Percentiles rank a stretch among this genome's conserved stretches.
Evolutionary conservation across 1,140 invertebrate species (phyloP).

Genomic region (fruit fly (Drosophila melanogaster)): DNA sequence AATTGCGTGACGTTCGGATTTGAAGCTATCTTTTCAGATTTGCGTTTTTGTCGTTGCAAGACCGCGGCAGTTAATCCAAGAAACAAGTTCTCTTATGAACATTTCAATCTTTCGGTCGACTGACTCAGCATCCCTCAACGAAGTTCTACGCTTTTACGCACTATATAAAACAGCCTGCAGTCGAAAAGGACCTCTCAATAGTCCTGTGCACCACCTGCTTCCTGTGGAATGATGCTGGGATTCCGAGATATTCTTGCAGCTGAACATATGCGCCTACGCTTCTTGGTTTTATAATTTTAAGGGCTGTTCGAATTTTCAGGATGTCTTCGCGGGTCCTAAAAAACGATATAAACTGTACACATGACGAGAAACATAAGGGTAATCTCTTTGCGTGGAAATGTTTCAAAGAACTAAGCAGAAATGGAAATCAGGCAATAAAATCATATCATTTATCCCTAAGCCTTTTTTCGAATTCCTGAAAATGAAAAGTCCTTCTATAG

Average conservation of each 20-base stretch:
- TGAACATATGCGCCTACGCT: conserved; percentile 39
- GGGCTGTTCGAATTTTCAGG: neutral
- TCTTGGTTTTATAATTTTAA: neutral
- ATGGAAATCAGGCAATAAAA: neutral
- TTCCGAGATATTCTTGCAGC: conserved; percentile 48
- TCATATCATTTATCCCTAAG: neutral
- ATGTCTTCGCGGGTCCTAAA: conserved; percentile 10
- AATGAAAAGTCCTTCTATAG: no score
- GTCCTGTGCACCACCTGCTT: conserved; percentile 51
- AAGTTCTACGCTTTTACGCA: conserved; percentile 42
- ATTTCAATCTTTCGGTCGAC: neutral
- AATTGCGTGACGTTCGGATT: neutral
- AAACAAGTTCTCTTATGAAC: conserved; percentile 28
- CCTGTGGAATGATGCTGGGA: conserved; percentile 41
- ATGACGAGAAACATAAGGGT: neutral
- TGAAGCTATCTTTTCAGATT: conserved; percentile 29
- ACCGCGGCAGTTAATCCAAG: conserved; percentile 9
- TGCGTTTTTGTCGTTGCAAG: neutral
- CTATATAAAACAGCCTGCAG: conserved; percentile 39
- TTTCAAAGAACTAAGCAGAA: neutral
- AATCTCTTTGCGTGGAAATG: neutral
- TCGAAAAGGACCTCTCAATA: conserved; percentile 4
- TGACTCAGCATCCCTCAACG: conserved; percentile 36
- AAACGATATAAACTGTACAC: conserved; percentile 29
- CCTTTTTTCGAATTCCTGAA: no score